These are phyloP conservation scores for Sula dactylatra DNA, from an alignment of 2,113 vertebrate species.

Conservation along the genomic window DNA sequence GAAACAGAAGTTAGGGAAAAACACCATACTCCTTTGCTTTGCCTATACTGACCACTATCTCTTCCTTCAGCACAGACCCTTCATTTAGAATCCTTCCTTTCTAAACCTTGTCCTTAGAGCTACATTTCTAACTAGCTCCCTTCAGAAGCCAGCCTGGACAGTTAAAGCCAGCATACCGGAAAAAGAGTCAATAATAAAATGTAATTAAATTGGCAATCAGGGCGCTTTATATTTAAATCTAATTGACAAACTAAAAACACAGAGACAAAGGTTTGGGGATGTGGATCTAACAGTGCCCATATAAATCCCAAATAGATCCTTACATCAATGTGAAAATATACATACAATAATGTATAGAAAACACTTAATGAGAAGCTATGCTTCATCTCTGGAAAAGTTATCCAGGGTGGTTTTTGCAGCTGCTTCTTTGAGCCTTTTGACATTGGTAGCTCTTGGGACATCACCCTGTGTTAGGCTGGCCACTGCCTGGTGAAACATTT, in stretches of 20 bases:
- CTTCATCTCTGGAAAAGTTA: not conserved
- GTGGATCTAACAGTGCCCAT: not conserved
- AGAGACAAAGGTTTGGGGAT: not conserved
- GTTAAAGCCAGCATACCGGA: not conserved
- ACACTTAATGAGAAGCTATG: not conserved
- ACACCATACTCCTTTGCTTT: not conserved
- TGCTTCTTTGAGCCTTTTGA: not conserved
- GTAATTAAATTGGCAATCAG: not conserved
- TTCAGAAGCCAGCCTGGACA: not conserved
- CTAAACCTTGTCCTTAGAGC: not conserved
- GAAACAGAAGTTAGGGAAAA: not conserved
- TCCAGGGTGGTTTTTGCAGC: not conserved
- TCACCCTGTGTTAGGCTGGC: not conserved
- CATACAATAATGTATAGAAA: not conserved
- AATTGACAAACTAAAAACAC: not conserved
- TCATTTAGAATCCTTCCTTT: not conserved
- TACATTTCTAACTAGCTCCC: not conserved
- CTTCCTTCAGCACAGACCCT: not conserved
- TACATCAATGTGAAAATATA: not conserved
- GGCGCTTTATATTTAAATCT: not conserved
- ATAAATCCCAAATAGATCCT: not conserved
- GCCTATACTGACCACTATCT: not conserved
- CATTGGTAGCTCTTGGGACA: not conserved
- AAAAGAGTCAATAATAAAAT: not conserved
- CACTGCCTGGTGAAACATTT: not conserved